Evolutionary conservation across 2,113 vertebrate genomes (phyloP), one percentile per base, ranked within the genome.

Genomic region (Gallinago media): DNA sequence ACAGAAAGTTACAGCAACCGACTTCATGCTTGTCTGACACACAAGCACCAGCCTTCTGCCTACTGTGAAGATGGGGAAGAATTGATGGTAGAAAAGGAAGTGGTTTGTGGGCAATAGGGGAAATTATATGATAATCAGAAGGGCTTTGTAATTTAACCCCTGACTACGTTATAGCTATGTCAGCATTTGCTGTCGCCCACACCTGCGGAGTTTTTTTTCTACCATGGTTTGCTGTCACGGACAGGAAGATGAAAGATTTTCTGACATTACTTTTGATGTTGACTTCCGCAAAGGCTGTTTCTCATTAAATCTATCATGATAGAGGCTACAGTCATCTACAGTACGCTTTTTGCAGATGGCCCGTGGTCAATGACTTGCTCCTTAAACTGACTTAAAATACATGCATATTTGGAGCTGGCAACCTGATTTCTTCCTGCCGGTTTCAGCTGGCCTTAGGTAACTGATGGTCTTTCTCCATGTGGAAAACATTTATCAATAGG

Each of bases 21-120:
- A 72, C 88, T 98, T 98, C 98, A 98, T 98, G 96, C 94, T 97
- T 97, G 96, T 83, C 92, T 89, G 85, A 81, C 68, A 55, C 52
- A 85, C 61, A 83, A 17, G 26, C 40, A 55, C 32, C 76, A 88
- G 78, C 52, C 74, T 76, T 92, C 81, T 92, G 82, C 67, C 94
- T 44, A 10, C 73, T 42, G 79, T 62, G 91, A 77, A 83, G 80
- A 77, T 59, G 62, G 58, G 21, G 42, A 63, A 55, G 29, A 91
- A 91, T 65, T 93, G 65, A 75, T 67, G 96, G 66, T 96, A 93
- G 55, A 25, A 96, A 92, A 97, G 98, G 97, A 98, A 98, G 97
- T 97, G 97, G 97, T 97, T 98, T 91, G 96, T 96, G 92, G 96
- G 88, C 58, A 96, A 68, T 84, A 50, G 50, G 58, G 56, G 89